Evolutionary conservation across 2,888 invertebrate species (phyloP).

Genomic region (Ecdyonurus torrentis): DNA sequence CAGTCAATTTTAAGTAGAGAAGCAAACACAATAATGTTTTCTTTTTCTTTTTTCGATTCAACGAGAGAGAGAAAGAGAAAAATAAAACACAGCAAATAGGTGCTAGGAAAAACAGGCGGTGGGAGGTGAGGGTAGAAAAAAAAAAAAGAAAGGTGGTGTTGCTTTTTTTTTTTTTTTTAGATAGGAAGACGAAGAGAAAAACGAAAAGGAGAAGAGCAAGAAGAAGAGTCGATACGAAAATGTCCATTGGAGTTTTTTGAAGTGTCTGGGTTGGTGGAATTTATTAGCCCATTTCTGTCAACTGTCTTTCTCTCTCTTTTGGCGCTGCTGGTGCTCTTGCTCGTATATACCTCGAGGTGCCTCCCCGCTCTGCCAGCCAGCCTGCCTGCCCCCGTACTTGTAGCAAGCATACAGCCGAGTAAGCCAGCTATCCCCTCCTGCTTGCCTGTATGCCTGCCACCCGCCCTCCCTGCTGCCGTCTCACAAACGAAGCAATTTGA

Average conservation of each 20-base stretch:
- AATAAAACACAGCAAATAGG: neutral
- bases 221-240: neutral
- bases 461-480: slow-evolving; percentile 1
- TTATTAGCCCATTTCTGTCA: slow-evolving; percentile 4
- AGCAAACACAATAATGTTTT: too few species aligned
- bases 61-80: neutral
- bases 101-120: neutral
- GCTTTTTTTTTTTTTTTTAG: too few species aligned
- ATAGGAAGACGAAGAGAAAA: neutral
- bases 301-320: slow-evolving; percentile 1
- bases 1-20: too few species aligned
- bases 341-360: neutral
- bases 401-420: neutral
- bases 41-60: too few species aligned
- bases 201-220: neutral
- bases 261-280: slow-evolving; percentile 2
- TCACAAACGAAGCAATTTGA: slow-evolving; percentile 4
- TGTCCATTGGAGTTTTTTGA: slow-evolving; percentile 2
- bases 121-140: neutral
- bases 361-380: neutral
- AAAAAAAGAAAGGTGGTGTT: neutral
- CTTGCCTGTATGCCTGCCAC: neutral
- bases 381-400: neutral
- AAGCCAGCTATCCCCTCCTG: neutral
- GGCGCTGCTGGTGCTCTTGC: neutral